Evolutionary conservation across 1,140 invertebrate species (phyloP).

Genomic region (Caenorhabditis elegans): WBcel235 BX284605.5:12164001-12164500

Average conservation of each 20-base stretch:
- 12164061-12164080: no score
- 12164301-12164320: constrained; percentile 10
- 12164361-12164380: neutral
- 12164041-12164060: no score
- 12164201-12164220: neutral
- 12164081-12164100: no score
- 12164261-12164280: neutral
- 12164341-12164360: neutral
- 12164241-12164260: neutral
- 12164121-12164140: neutral
- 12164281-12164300: neutral
- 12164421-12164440: neutral
- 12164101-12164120: no score
- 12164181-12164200: neutral
- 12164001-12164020: neutral
- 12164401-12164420: neutral
- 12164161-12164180: neutral
- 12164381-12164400: neutral
- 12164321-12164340: no score
- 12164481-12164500: neutral
- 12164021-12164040: neutral
- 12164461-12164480: neutral
- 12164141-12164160: neutral
- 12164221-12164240: constrained; percentile 8
- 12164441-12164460: neutral